Percentiles rank a stretch among this genome's conserved stretches.
phyloP scores from a whole-genome alignment of 2,797 vertebrate species.

The Lepus townsendii region DNA sequence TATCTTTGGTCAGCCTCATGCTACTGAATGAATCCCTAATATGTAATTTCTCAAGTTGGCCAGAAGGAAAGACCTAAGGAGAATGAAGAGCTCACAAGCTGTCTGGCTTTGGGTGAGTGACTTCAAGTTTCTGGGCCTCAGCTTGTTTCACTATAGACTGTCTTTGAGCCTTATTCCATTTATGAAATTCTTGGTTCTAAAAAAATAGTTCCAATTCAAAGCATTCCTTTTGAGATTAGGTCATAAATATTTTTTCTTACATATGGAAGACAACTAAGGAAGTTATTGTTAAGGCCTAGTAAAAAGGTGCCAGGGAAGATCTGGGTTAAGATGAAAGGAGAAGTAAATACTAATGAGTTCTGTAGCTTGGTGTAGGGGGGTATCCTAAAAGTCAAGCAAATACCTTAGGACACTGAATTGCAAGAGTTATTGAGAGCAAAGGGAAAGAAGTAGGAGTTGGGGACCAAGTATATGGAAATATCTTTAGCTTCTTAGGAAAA shows the following conservation, averaged over 20 bases:
- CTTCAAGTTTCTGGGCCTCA: background rate
- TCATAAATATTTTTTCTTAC: constrained; percentile 46
- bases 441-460: background rate
- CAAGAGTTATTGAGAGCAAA: background rate
- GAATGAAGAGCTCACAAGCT: background rate
- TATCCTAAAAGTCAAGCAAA: background rate
- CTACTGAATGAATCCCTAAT: background rate
- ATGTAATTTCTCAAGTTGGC: background rate
- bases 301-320: background rate
- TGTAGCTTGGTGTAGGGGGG: background rate
- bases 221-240: background rate
- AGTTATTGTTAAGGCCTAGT: constrained; percentile 15
- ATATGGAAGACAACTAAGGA: background rate
- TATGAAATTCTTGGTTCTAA: background rate
- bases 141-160: background rate
- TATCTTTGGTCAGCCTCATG: background rate
- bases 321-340: background rate
- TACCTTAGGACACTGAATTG: background rate
- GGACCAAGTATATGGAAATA: background rate
- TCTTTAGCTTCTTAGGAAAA: background rate
- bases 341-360: constrained; percentile 31
- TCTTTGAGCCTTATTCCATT: constrained; percentile 25
- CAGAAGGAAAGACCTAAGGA: background rate
- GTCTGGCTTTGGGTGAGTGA: background rate
- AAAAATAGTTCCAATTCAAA: constrained; percentile 33